Base-by-base conservation (phyloP, 2,113 vertebrate species). In the Pterocles orientalis region DNA sequence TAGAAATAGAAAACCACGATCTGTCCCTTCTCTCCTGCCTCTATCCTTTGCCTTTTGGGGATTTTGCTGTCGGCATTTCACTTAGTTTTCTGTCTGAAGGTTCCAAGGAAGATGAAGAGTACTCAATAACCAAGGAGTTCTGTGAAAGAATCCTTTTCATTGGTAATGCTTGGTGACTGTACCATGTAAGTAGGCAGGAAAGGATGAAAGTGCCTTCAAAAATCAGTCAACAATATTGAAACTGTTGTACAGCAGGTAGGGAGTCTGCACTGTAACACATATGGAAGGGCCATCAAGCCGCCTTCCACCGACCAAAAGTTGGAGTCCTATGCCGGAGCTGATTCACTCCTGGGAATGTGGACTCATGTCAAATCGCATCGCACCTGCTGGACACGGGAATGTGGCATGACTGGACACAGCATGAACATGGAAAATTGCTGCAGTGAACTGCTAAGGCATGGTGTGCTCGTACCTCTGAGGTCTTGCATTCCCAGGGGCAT, bases 1-100 rank as follows among this genome's bases (percentile, higher is more conserved):
- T 70, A 93, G 84, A 77, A 90, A 89, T 25, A 79, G 88, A 53
- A 86, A 90, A 95, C 31, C 64, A 77, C 2, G 4, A n/a, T 88
- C 60, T 65, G 57, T 82, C 68, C 82, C 51, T 91, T 93, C 78
- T 82, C 75, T 85, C 41, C 31, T 0, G 2, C 53, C 57, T 54
- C 84, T 69, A 39, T 9, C 87, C 24, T 6, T 50, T 54, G 48
- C 33, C 76, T 84, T 39, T 3, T 13, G 26, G 62, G 84, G 33
- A 58, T 51, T 70, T 90, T 90, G 41, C 66, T 56, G 34, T 2
- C 66, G 70, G 70, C 16, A 50, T 94, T 95, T 90, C 39, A 76
- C 54, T 87, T 54, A 90, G 53, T 12, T 82, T 84, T 60, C 60
- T 81, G 58, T 70, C 83, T 89, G 68, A 57, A 86, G 18, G 36